These are phyloP conservation scores for Pseudopodoces humilis DNA, from an alignment of 2,113 vertebrate species.

Conservation along the genomic window DNA sequence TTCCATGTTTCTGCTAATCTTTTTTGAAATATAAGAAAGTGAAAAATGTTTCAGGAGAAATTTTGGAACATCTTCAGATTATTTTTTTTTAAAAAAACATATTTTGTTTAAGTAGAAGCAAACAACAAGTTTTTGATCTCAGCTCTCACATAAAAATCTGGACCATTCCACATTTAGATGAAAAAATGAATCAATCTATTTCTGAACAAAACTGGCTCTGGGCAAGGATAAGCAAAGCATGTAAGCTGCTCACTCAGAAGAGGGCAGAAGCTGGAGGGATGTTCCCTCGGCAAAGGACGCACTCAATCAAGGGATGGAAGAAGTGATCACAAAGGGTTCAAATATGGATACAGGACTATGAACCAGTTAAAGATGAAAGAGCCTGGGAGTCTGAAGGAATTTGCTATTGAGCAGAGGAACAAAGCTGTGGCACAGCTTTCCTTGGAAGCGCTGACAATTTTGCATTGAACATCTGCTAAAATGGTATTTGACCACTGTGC, in stretches of 20 bases:
- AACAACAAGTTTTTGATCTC: conserved; percentile 56
- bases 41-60: conserved; percentile 1
- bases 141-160: neutral
- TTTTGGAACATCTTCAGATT: conserved; percentile 18
- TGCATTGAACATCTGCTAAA: neutral
- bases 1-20: conserved; percentile 21
- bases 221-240: neutral
- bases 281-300: neutral
- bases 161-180: neutral
- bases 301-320: neutral
- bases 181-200: conserved; percentile 1
- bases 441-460: neutral
- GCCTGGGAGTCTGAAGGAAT: neutral
- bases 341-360: neutral
- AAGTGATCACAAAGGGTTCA: neutral
- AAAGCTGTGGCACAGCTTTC: neutral
- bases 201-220: neutral
- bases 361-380: neutral
- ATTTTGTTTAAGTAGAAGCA: conserved; percentile 51
- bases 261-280: neutral
- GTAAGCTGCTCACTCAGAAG: neutral
- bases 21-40: neutral
- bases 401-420: neutral
- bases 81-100: neutral
- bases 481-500: neutral